Evolutionary conservation across 2,888 invertebrate genomes (phyloP).

Genomic region (Ectemnius continuus): DNA sequence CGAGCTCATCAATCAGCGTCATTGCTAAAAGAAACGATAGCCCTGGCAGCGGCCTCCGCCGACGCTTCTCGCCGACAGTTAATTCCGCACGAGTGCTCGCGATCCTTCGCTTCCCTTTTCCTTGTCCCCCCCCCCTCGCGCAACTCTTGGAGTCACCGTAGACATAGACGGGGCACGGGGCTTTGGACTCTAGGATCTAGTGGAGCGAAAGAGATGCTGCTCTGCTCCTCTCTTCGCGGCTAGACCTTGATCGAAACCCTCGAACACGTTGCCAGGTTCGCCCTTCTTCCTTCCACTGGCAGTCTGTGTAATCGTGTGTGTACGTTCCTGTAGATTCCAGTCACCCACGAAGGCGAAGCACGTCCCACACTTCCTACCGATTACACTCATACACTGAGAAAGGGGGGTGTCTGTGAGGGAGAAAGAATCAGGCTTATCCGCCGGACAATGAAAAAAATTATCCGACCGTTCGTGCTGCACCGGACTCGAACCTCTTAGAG

Average conservation of each 20-base stretch:
- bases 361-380: slow-evolving; percentile 6
- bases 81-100: slow-evolving; percentile 49
- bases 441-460: slow-evolving; percentile 3
- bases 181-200: too few relatives aligned
- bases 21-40: slow-evolving; percentile 53
- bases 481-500: background rate
- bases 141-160: slow-evolving; percentile 1
- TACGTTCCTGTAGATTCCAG: background rate
- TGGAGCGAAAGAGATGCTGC: background rate
- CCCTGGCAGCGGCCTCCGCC: slow-evolving; percentile 21
- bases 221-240: background rate
- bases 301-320: too few relatives aligned
- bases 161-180: too few relatives aligned
- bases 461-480: background rate
- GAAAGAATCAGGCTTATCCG: background rate
- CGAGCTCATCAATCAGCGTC: slow-evolving; percentile 59
- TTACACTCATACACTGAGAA: background rate
- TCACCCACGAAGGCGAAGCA: background rate
- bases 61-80: slow-evolving; percentile 36
- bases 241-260: background rate
- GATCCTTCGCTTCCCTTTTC: background rate
- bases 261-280: background rate
- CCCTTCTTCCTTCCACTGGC: too few relatives aligned
- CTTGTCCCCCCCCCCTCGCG: background rate
- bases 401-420: background rate